Evolutionary conservation across 2,797 vertebrate genomes (phyloP), one percentile per base, ranked within the genome.

Genomic region (Esox masquinongy): DNA sequence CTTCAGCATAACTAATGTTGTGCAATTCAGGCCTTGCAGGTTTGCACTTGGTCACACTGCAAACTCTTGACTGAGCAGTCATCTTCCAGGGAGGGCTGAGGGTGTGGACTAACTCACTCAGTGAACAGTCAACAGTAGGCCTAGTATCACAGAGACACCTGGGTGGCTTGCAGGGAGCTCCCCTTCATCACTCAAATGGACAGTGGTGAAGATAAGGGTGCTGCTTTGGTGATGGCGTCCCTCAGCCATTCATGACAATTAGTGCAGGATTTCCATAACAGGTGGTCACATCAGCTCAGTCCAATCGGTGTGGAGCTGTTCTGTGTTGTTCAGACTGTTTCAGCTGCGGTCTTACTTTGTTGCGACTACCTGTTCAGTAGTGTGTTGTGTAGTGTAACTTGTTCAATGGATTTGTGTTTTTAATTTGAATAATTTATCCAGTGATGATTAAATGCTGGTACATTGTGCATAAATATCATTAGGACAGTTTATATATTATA

Each of bases 151-250:
- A 61, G 67, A 47, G 16, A 53, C 47, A 61, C 68, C 39, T 90
- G 90, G 89, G 89, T 90, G 80, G 68, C 81, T 80, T 74, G 83
- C 9, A 68, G 76, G 79, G 84, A 83, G 84, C 79, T 75, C 81
- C 83, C 43, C 79, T 81, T 83, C 87, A 91, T 92, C 87, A 81
- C 75, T 91, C 91, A 90, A 75, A 72, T 64, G 70, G 90, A 90
- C 88, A 88, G 87, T 81, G 71, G 9, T 3, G 78, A 86, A 85
- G 73, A 77, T 74, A 63, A 70, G 75, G 80, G 85, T 85, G 83
- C 86, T 81, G 84, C 74, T 73, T 72, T 22, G 5, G 47, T 74
- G 70, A 80, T 72, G 74, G 77, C 74, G 8, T 39, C 5, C 17
- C 39, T n/a, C n/a, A 16, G 22, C 76, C 77, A 56, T 39, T 72